phyloP scores from a whole-genome alignment of 2,113 vertebrate species.

The Toxostoma redivivum region DNA sequence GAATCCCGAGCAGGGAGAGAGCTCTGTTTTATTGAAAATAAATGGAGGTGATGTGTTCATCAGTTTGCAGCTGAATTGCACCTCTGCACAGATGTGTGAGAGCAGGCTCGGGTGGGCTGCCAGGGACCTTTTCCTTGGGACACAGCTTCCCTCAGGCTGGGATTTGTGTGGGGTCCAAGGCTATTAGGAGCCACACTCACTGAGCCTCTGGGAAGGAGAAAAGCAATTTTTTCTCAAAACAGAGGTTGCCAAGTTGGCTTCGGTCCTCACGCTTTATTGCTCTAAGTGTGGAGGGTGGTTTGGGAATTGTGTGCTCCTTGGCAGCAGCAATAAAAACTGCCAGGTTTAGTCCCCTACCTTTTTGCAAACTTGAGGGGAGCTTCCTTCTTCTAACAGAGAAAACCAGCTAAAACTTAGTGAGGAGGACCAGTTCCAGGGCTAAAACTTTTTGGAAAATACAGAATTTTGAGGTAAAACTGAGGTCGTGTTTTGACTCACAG shows the following conservation, averaged over 20 bases:
- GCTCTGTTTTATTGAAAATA: background rate
- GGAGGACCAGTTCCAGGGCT: background rate
- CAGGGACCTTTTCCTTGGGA: background rate
- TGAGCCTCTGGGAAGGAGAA: background rate
- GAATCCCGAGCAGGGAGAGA: background rate
- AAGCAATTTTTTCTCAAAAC: background rate
- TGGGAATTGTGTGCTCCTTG: background rate
- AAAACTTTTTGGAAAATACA: background rate
- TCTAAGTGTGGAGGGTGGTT: background rate
- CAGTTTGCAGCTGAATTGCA: background rate
- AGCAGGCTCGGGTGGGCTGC: background rate
- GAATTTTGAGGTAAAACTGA: background rate
- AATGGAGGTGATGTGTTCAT: background rate
- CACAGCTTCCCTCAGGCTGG: background rate
- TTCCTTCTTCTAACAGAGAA: background rate
- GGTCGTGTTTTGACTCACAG: background rate
- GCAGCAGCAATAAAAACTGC: background rate
- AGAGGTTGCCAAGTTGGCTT: background rate
- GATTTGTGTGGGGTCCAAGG: background rate
- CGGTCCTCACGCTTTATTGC: fast-evolving
- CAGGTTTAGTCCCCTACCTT: background rate
- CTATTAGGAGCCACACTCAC: background rate
- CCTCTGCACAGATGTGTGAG: background rate
- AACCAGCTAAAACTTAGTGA: background rate
- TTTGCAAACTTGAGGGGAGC: background rate